A percentile compares a stretch with the other conserved stretches of the same genome.
Evolutionary conservation across 2,888 invertebrate species (phyloP).

Genomic region (Crematogaster levior): DNA sequence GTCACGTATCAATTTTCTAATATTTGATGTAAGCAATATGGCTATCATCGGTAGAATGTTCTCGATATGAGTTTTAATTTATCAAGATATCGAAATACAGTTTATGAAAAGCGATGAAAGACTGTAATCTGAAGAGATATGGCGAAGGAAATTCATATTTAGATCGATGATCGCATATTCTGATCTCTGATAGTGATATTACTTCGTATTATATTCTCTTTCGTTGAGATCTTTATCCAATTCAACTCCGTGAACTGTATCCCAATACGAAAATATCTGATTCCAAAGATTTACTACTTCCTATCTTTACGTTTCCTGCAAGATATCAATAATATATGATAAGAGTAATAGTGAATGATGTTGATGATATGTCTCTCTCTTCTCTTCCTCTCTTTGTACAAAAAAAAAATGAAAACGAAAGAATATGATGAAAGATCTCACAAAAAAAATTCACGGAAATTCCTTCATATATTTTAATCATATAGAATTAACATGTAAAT

Average conservation of each 20-base stretch:
- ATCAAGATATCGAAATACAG: conserved; percentile 48
- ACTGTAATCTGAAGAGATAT: conserved; percentile 38
- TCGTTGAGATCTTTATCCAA: conserved; percentile 4
- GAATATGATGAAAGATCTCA: not conserved
- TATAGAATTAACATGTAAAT: not conserved
- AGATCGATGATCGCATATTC: conserved; percentile 52
- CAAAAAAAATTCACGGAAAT: not conserved
- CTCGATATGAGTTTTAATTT: conserved; percentile 50
- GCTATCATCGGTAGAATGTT: conserved; percentile 10
- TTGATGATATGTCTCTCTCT: not conserved
- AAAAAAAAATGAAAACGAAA: not conserved
- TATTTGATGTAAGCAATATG: conserved; percentile 26
- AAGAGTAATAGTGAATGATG: not conserved
- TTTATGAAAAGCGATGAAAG: conserved; percentile 47
- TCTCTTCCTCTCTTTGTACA: not conserved
- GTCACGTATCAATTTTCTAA: conserved; percentile 9
- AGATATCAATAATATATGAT: conserved; percentile 28
- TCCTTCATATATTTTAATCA: not conserved
- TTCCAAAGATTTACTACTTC: conserved; percentile 60
- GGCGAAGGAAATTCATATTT: conserved; percentile 28
- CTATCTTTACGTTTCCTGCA: conserved; percentile 36
- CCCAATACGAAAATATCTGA: conserved; percentile 58
- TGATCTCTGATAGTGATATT: conserved; percentile 32
- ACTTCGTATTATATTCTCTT: not conserved
- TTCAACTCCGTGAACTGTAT: conserved; percentile 55